These are phyloP conservation scores for Pangasius macronema DNA, from an alignment of 2,797 vertebrate genomes.

Conservation along the genomic window DNA sequence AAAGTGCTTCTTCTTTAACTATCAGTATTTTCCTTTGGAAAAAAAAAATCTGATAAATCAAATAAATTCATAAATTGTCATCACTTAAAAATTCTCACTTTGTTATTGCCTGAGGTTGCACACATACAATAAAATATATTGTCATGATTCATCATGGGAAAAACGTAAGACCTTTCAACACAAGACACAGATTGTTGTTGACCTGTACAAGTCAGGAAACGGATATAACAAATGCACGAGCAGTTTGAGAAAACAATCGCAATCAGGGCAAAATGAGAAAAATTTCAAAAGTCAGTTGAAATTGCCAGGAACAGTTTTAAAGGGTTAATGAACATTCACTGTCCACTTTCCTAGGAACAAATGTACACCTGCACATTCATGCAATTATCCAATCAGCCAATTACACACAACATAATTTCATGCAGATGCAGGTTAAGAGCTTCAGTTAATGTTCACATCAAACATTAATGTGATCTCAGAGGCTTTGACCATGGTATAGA, in stretches of 20 bases:
- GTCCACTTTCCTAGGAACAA: background rate
- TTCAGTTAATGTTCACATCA: background rate
- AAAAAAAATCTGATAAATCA: background rate
- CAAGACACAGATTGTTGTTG: background rate
- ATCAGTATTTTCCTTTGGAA: background rate
- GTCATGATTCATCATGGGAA: background rate
- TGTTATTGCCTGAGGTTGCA: background rate
- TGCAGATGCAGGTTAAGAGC: background rate
- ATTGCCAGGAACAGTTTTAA: background rate
- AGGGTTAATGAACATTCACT: background rate
- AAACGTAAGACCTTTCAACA: background rate
- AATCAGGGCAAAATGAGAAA: background rate
- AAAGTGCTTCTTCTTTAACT: background rate
- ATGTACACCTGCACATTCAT: background rate
- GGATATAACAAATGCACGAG: background rate
- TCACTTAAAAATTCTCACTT: background rate
- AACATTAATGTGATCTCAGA: background rate
- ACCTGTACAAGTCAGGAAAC: background rate
- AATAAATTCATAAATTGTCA: background rate
- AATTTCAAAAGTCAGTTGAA: background rate
- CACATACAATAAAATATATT: background rate
- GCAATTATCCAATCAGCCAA: background rate
- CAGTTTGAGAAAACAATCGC: background rate
- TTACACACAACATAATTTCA: background rate
- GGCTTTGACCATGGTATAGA: background rate